Conservation (phyloP, 2,113 vertebrate species). For the Zapus hudsonius region DNA sequence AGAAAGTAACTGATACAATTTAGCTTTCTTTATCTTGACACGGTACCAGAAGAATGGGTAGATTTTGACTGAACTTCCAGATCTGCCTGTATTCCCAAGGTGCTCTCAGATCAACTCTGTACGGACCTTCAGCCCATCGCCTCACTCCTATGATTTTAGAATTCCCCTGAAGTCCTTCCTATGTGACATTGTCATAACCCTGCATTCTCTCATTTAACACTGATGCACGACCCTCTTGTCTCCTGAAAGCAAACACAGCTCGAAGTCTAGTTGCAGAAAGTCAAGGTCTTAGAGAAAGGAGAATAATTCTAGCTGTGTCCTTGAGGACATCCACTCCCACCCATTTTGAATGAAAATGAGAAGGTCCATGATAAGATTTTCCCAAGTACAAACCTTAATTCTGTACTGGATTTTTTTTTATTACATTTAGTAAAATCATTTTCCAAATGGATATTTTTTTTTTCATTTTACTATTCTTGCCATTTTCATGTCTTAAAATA, state of each 20-base stretch:
- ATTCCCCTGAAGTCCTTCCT: neutral
- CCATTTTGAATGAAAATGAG: slow-evolving; percentile 49
- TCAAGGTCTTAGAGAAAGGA: neutral
- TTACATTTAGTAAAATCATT: slow-evolving; percentile 60
- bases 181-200: neutral
- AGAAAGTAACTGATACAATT: neutral
- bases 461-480: slow-evolving; percentile 59
- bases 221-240: neutral
- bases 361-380: neutral
- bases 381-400: neutral
- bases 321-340: neutral
- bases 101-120: neutral
- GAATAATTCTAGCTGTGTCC: neutral
- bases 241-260: slow-evolving; percentile 9
- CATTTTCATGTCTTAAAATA: slow-evolving; percentile 55
- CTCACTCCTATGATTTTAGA: neutral
- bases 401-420: neutral
- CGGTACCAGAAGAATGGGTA: neutral
- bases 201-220: slow-evolving; percentile 23
- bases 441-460: slow-evolving; percentile 48
- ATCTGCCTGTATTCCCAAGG: neutral
- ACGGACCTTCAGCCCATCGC: neutral
- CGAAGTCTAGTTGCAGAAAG: neutral
- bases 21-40: neutral
- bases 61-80: neutral